Percentiles rank a stretch among this genome's conserved stretches.
These are phyloP conservation scores for Harpagifer antarcticus DNA, from an alignment of 2,797 vertebrate genomes.

Conservation along the genomic window DNA sequence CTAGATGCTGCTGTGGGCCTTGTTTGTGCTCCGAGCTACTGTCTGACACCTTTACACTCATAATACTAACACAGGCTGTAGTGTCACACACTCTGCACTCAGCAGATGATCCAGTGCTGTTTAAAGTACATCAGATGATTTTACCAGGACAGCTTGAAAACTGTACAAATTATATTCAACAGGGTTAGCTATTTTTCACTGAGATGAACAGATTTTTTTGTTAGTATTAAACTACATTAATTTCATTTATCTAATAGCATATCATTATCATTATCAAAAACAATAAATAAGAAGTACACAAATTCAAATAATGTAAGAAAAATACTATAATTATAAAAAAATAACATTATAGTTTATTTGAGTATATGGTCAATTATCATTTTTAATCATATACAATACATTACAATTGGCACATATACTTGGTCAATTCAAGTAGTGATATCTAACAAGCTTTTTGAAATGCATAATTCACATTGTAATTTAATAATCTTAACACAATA, in stretches of 20 bases:
- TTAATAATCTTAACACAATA: too few species aligned
- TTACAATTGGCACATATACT: too few species aligned
- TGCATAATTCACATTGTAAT: too few species aligned
- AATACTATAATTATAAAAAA: too few species aligned
- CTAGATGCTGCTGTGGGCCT: slow-evolving; percentile 75
- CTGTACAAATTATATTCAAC: background rate
- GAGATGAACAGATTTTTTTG: background rate
- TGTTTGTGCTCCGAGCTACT: slow-evolving; percentile 29
- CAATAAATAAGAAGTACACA: background rate
- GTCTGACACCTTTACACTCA: slow-evolving; percentile 13
- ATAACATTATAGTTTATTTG: too few species aligned
- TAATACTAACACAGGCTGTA: slow-evolving; percentile 12
- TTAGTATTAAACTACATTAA: background rate
- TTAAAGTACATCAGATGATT: background rate
- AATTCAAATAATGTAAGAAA: background rate
- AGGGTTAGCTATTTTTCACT: background rate
- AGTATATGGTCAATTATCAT: too few species aligned
- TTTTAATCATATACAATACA: too few species aligned
- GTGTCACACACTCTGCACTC: slow-evolving; percentile 5
- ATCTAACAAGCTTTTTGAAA: too few species aligned
- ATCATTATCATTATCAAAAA: background rate
- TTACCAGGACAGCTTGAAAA: background rate
- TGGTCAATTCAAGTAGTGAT: too few species aligned
- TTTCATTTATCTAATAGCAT: background rate
- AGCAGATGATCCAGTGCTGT: slow-evolving; percentile 23